Conservation (phyloP, 2,888 invertebrate genomes). For the Campopleginae sp. region DNA sequence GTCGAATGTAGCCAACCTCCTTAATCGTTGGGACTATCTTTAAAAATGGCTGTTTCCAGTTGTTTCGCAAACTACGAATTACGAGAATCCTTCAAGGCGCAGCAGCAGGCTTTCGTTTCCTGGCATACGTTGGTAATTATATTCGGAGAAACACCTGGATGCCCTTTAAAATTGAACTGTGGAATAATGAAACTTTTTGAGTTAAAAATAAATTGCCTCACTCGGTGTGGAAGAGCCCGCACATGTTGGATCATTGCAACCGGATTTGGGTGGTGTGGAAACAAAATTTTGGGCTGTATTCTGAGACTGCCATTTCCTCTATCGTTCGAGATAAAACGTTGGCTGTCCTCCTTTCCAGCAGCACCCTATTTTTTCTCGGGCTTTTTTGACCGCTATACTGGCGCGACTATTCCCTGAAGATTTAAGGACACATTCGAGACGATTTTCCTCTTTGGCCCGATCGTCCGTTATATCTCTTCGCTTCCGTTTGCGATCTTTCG, state of each 20-base stretch:
- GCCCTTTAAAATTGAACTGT: neutral
- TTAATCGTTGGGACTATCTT: neutral
- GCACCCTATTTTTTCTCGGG: slow-evolving; percentile 15
- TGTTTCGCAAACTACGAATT: neutral
- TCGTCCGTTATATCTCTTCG: slow-evolving; percentile 47
- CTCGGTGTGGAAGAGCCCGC: neutral
- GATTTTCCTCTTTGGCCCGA: slow-evolving; percentile 36
- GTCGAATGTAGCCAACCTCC: too few relatives aligned
- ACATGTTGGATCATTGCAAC: neutral
- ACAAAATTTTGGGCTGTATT: slow-evolving; percentile 52
- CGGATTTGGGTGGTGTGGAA: slow-evolving; percentile 8
- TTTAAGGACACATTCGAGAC: slow-evolving; percentile 61
- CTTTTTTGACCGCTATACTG: slow-evolving; percentile 34
- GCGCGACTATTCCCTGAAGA: slow-evolving; percentile 52
- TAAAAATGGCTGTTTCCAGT: neutral
- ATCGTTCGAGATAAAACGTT: slow-evolving; percentile 55
- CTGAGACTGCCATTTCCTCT: slow-evolving; percentile 43
- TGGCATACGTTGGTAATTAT: too few relatives aligned
- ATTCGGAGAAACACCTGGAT: neutral
- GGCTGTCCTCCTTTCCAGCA: slow-evolving; percentile 11
- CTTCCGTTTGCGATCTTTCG: slow-evolving; percentile 24
- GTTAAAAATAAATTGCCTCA: neutral
- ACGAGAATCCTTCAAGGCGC: neutral
- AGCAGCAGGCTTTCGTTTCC: too few relatives aligned
- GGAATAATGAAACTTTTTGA: neutral